phyloP scores from a whole-genome alignment of 1,140 invertebrate genomes.

The Drosophila bocqueti region DNA sequence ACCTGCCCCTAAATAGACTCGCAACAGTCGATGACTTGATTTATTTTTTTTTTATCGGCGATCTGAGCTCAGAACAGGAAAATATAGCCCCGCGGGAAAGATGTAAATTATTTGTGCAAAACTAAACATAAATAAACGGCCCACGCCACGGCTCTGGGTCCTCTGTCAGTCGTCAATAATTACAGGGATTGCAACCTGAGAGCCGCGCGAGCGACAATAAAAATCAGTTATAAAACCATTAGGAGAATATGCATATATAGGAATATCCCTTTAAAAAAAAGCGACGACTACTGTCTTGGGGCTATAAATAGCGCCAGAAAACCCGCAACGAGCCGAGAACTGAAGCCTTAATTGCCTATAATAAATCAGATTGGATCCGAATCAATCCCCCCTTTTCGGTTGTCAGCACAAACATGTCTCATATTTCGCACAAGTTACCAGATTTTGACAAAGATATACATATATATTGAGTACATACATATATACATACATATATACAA shows the following conservation, averaged over 20 bases:
- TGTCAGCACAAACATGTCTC: conserved; percentile 15
- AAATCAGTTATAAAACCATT: conserved; percentile 51
- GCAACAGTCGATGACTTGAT: conserved; percentile 2
- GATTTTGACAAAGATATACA: conserved; percentile 6
- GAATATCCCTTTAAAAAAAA: conserved; percentile 12
- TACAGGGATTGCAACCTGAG: conserved; percentile 36
- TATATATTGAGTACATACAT: background rate
- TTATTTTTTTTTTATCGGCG: conserved; percentile 8
- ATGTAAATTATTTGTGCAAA: conserved; percentile 33
- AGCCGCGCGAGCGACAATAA: conserved; percentile 25
- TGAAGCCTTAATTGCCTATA: conserved; percentile 31
- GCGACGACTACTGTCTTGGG: conserved; percentile 24
- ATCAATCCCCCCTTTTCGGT: conserved; percentile 2
- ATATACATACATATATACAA: too few species aligned
- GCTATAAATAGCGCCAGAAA: conserved; percentile 35
- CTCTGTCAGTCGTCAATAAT: conserved; percentile 27
- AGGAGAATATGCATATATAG: conserved; percentile 12
- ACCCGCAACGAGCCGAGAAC: conserved; percentile 16
- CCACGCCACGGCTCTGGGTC: background rate
- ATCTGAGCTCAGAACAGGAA: conserved; percentile 7
- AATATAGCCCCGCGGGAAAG: conserved; percentile 20
- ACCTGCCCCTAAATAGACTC: conserved; percentile 2
- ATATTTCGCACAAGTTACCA: conserved; percentile 43
- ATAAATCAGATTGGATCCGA: conserved; percentile 34
- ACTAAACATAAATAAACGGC: background rate